A percentile compares a stretch with the other conserved stretches of the same genome.
phyloP scores from a whole-genome alignment of 2,113 vertebrate species.

The Pao palembangensis region DNA sequence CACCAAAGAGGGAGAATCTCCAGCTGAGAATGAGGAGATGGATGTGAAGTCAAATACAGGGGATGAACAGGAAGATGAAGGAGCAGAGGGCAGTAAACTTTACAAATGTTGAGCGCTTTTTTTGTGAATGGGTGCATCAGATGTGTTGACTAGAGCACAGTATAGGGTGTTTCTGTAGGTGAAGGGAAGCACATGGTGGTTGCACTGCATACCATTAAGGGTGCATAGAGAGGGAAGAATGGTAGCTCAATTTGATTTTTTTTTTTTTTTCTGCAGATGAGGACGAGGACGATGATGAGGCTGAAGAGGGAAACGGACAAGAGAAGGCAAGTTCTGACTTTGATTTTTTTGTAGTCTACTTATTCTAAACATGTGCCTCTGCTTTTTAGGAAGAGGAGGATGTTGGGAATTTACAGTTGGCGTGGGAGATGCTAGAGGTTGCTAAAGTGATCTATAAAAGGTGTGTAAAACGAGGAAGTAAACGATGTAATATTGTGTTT shows the following conservation, averaged over 20 bases:
- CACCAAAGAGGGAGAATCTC: constrained; percentile 27
- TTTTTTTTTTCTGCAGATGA: constrained; percentile 21
- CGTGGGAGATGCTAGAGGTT: constrained; percentile 98
- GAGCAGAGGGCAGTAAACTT: constrained; percentile 49
- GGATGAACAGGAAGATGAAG: constrained; percentile 15
- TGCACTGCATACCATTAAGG: background rate
- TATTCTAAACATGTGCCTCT: background rate
- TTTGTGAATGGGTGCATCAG: background rate
- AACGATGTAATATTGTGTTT: too few species aligned
- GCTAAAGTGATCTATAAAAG: constrained; percentile 96
- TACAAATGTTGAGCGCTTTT: constrained; percentile 12
- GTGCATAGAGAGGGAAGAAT: too few species aligned
- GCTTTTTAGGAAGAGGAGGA: constrained; percentile 88
- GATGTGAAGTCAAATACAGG: constrained; percentile 11
- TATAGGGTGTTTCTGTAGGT: constrained; percentile 8
- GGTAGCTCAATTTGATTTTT: background rate
- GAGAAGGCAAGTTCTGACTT: constrained; percentile 35
- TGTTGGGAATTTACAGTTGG: constrained; percentile 91
- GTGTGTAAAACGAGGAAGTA: constrained; percentile 57
- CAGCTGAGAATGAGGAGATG: constrained; percentile 35
- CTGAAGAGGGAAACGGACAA: constrained; percentile 78
- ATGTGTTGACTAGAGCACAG: background rate
- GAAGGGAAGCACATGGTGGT: background rate
- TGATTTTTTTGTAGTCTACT: background rate
- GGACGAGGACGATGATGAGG: constrained; percentile 66